Conservation (phyloP, 2,888 invertebrate genomes). For the Cephus pygmeus region DNA sequence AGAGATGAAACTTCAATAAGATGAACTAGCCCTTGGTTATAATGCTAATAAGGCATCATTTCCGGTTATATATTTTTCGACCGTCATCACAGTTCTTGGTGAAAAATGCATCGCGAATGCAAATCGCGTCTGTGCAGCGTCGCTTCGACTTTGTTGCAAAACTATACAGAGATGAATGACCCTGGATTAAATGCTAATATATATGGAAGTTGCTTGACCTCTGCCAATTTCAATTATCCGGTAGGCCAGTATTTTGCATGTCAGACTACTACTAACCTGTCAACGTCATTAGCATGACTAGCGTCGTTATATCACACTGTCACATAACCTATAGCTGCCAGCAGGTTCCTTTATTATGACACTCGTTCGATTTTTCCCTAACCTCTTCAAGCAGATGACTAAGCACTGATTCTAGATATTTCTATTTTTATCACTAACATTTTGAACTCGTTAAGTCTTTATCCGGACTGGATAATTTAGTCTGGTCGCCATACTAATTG, state of each 20-base stretch:
- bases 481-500: not conserved
- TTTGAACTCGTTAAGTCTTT: not conserved
- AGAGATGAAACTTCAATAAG: slow-evolving; percentile 36
- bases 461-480: not conserved
- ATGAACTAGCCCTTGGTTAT: slow-evolving; percentile 33
- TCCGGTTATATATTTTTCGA: slow-evolving; percentile 34
- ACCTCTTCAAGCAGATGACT: not conserved
- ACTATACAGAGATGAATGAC: not conserved
- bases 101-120: not conserved
- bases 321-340: not conserved
- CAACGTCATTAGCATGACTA: not conserved
- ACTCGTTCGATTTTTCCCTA: not conserved
- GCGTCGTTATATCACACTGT: not conserved
- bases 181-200: not conserved
- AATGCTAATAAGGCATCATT: slow-evolving; percentile 36
- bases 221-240: not conserved
- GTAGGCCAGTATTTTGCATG: not conserved
- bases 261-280: not conserved
- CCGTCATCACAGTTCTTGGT: not conserved
- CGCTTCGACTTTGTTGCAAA: not conserved
- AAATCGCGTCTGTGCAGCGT: not conserved
- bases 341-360: not conserved
- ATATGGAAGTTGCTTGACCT: not conserved
- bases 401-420: not conserved
- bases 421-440: not conserved